Base-by-base conservation (phyloP, 2,113 vertebrate genomes). In the Ceuthmochares aereus region DNA sequence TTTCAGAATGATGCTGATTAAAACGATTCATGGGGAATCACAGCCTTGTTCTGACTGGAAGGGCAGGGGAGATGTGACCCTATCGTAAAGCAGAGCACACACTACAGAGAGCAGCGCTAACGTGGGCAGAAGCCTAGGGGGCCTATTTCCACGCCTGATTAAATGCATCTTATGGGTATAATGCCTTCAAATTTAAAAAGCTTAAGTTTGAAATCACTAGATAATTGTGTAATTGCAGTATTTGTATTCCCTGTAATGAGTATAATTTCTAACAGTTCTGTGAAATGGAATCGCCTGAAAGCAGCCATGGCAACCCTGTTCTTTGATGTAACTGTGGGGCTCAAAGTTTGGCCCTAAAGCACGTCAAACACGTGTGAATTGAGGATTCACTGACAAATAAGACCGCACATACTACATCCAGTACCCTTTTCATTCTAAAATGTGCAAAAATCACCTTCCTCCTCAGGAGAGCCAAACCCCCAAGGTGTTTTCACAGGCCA, bases 141-240 rank as follows among this genome's bases (percentile, higher is more conserved):
- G 34, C 26, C 55, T 74, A 16, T 32, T 81, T 69, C 68, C 8
- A 4, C 6, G 64, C 30, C 23, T 66, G 47, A 74, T 74, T 84
- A 74, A 81, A 78, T 67, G 42, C 16, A 11, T 3, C 66, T 87
- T 78, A 63, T 40, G 84, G 69, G 27, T 45, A 27, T 45, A 56
- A 87, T 56, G 66, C 42, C 64, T 77, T 77, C 84, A 16, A 40
- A 36, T 81, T 87, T 56, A 27, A 73, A 84, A 84, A 66, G 68
- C 55, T 62, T 87, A 37, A 78, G 91, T 95, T 91, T 63, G 9
- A 75, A 89, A 91, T 75, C 60, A 27, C 27, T 34, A 75, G 36
- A 13, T 83, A 90, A 92, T 85, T 92, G 42, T 34, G 5, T 84
- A 87, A 78, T 87, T 91, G 81, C 56, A 36, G 77, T 84, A 16